Evolutionary conservation across 2,113 vertebrate species (phyloP).

Genomic region (Aegithalos caudatus): DNA sequence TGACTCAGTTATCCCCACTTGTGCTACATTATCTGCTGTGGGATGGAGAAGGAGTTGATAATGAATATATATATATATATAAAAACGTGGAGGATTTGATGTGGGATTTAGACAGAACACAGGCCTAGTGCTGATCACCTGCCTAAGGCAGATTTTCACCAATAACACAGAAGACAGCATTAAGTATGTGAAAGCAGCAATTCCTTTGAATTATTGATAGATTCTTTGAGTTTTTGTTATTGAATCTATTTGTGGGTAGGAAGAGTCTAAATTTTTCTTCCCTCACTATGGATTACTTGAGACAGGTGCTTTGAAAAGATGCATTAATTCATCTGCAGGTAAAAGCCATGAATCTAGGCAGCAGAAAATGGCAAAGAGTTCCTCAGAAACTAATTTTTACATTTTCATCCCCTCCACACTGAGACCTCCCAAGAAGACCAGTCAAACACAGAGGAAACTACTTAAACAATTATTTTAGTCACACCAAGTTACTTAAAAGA

Average conservation of each 20-base stretch:
- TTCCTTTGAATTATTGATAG: conserved; percentile 6
- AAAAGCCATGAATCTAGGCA: background rate
- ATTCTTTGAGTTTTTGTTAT: background rate
- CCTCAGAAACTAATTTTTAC: background rate
- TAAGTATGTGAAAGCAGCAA: background rate
- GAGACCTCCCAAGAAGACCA: accelerated
- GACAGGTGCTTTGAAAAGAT: background rate
- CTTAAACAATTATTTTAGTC: background rate
- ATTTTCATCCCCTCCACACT: background rate
- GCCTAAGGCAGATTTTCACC: background rate
- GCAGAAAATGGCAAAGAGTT: background rate
- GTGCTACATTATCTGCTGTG: conserved; percentile 33
- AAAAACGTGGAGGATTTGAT: background rate
- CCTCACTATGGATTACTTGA: background rate
- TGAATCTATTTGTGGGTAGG: background rate
- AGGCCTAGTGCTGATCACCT: background rate
- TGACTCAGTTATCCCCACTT: conserved; percentile 45
- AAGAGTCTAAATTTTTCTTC: background rate
- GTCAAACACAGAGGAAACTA: background rate
- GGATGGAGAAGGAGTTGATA: background rate
- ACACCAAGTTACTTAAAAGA: background rate
- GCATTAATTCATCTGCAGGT: background rate
- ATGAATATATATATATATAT: background rate
- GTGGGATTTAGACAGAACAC: background rate
- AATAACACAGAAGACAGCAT: background rate